Percentiles rank a stretch among this genome's conserved stretches.
Evolutionary conservation across 2,888 invertebrate species (phyloP).

Genomic region (Alloplasta piceator): DNA sequence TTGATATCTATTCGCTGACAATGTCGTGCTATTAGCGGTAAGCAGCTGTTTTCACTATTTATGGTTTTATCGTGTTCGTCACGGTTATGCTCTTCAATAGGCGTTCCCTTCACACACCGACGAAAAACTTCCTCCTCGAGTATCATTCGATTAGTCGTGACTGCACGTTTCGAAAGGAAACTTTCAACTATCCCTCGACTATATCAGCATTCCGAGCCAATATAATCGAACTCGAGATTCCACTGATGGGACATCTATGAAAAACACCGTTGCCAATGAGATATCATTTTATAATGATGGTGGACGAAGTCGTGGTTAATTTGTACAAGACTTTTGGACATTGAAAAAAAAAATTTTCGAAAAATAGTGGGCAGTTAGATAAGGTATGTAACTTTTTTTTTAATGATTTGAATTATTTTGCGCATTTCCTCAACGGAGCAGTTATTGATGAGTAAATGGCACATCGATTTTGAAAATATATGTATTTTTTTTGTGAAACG

Average conservation of each 20-base stretch:
- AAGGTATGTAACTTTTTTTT: too few species aligned
- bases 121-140: slow-evolving; percentile 40
- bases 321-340: too few species aligned
- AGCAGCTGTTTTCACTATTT: slow-evolving; percentile 57
- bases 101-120: slow-evolving; percentile 13
- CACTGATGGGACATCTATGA: neutral
- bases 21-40: slow-evolving; percentile 43
- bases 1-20: slow-evolving; percentile 40
- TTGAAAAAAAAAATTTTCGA: too few species aligned
- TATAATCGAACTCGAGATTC: neutral
- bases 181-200: neutral
- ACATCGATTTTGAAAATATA: too few species aligned
- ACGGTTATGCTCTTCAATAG: slow-evolving; percentile 33
- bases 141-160: slow-evolving; percentile 25
- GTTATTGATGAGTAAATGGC: too few species aligned
- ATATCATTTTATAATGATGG: neutral
- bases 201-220: neutral
- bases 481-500: too few species aligned
- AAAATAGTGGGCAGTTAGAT: too few species aligned
- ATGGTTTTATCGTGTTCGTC: slow-evolving; percentile 45
- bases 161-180: slow-evolving; percentile 11
- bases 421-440: too few species aligned
- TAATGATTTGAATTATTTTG: too few species aligned
- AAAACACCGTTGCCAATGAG: neutral
- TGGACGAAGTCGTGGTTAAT: neutral